Evolutionary conservation across 2,888 invertebrate genomes (phyloP).

Genomic region (Incurvaria masculella): DNA sequence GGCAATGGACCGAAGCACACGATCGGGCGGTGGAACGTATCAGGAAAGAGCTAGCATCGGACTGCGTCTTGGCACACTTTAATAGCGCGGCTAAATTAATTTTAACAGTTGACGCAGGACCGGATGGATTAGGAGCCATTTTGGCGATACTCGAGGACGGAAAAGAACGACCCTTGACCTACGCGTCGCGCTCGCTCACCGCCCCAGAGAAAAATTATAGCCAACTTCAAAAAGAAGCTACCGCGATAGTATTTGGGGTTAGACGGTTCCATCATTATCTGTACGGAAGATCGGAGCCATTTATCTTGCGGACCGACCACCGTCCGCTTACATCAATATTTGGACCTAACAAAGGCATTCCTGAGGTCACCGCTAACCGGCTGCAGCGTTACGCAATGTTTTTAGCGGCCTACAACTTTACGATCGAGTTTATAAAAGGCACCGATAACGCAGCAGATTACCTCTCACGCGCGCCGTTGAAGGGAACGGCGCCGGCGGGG

Average conservation of each 20-base stretch:
- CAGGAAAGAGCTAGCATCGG: constrained; percentile 10
- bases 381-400: constrained; percentile 20
- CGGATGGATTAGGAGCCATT: constrained; percentile 16
- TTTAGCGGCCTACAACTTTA: constrained; percentile 18
- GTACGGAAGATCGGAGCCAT: constrained; percentile 15
- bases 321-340: constrained; percentile 9
- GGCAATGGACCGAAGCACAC: neutral
- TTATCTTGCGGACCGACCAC: constrained; percentile 16
- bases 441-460: constrained; percentile 16
- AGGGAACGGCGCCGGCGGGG: too few relatives aligned
- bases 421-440: constrained; percentile 17
- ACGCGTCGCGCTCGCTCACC: constrained; percentile 18
- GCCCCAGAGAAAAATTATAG: too few relatives aligned
- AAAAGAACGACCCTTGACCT: constrained; percentile 15
- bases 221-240: too few relatives aligned
- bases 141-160: constrained; percentile 12
- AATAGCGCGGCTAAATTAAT: constrained; percentile 14
- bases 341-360: constrained; percentile 1
- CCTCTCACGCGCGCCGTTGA: constrained; percentile 10
- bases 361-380: too few relatives aligned
- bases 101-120: constrained; percentile 18
- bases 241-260: constrained; percentile 14
- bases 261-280: constrained; percentile 16
- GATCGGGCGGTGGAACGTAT: neutral
- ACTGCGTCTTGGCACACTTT: constrained; percentile 16